A percentile compares a stretch with the other conserved stretches of the same genome.
Evolutionary conservation across 1,140 invertebrate genomes (phyloP).

Genomic region (Musca vetustissima): DNA sequence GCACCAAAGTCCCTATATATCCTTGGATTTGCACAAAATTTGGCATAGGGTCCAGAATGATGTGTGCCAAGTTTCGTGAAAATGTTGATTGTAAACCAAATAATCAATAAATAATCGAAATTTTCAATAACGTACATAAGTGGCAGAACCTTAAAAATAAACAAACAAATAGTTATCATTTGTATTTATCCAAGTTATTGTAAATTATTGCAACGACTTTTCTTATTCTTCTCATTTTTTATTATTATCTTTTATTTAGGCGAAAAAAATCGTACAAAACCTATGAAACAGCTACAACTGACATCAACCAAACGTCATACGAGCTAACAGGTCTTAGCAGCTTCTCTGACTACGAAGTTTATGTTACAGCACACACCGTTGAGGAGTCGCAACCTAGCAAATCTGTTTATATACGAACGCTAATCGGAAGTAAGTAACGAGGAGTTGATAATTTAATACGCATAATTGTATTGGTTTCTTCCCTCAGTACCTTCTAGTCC

Average conservation of each 20-base stretch:
- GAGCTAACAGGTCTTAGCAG: constrained; percentile 12
- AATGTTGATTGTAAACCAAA: too few species aligned
- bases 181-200: too few species aligned
- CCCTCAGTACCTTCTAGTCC: constrained; percentile 19
- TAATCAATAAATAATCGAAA: too few species aligned
- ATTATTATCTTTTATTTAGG: background rate
- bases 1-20: too few species aligned
- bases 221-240: too few species aligned
- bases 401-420: constrained; percentile 11
- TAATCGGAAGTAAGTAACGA: constrained; percentile 26
- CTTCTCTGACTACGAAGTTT: constrained; percentile 23
- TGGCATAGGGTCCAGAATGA: too few species aligned
- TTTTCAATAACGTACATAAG: too few species aligned
- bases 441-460: background rate
- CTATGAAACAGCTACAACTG: background rate
- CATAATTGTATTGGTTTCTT: background rate
- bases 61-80: too few species aligned
- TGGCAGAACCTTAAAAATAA: too few species aligned
- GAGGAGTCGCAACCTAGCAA: constrained; percentile 7
- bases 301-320: background rate
- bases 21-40: too few species aligned
- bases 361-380: constrained; percentile 21
- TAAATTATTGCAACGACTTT: too few species aligned
- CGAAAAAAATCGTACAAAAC: background rate
- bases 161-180: too few species aligned